Percentiles rank a stretch among this genome's conserved stretches.
These are phyloP conservation scores for Mechanitis messenoides DNA, from an alignment of 2,888 invertebrate genomes.

Conservation along the genomic window DNA sequence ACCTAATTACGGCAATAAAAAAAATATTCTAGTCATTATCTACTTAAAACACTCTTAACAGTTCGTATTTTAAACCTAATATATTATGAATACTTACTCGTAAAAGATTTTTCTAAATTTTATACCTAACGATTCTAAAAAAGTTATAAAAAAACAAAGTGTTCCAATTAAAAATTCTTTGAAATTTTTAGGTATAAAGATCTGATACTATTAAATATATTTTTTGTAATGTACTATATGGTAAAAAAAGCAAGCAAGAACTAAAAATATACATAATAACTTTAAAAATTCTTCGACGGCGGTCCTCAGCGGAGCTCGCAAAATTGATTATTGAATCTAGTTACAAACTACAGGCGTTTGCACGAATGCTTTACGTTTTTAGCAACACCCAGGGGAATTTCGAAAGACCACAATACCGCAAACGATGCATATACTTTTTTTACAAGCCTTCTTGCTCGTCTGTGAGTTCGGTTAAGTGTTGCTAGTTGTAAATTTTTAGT, in stretches of 20 bases:
- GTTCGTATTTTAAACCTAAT: too few relatives aligned
- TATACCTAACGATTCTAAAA: too few relatives aligned
- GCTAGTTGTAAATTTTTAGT: not conserved
- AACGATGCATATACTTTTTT: not conserved
- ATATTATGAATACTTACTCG: too few relatives aligned
- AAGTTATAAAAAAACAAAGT: too few relatives aligned
- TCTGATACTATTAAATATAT: too few relatives aligned
- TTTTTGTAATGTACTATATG: not conserved
- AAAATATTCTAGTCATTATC: conserved; percentile 13
- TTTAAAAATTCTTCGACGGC: conserved; percentile 18
- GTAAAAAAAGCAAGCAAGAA: conserved; percentile 1
- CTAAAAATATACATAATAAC: conserved; percentile 6
- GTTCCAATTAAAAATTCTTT: too few relatives aligned
- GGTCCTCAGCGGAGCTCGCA: conserved; percentile 41
- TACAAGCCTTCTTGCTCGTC: not conserved
- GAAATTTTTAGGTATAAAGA: too few relatives aligned
- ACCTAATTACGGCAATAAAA: conserved; percentile 24
- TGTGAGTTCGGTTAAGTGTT: not conserved
- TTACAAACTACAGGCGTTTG: conserved; percentile 63
- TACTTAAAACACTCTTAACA: too few relatives aligned
- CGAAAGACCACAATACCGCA: conserved; percentile 21
- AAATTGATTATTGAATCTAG: conserved; percentile 74
- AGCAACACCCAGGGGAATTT: conserved; percentile 41
- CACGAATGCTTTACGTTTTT: conserved; percentile 49
- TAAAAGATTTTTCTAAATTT: too few relatives aligned